Percentiles rank a stretch among this genome's conserved stretches.
phyloP scores from a whole-genome alignment of 92 coral and sea anemone species.

The Umimayanthus kanabou region DNA sequence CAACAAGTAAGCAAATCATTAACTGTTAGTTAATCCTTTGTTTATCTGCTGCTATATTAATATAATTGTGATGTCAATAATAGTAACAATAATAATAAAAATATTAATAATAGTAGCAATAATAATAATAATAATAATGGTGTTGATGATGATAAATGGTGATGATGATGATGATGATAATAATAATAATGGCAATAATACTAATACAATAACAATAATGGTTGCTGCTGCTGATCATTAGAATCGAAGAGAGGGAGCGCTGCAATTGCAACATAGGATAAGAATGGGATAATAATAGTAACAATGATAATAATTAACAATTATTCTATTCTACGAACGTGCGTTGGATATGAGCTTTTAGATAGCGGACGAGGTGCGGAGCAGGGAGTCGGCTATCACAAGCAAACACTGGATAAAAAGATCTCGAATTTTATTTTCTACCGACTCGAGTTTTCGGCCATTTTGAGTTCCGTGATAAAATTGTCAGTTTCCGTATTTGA shows the following conservation, averaged over 20 bases:
- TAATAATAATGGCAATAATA: not conserved
- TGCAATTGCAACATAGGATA: no score
- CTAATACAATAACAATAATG: not conserved
- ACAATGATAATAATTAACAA: not conserved
- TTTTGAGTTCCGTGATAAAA: no score
- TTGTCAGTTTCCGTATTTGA: no score
- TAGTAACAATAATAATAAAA: not conserved
- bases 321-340: not conserved
- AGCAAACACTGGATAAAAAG: no score
- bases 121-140: not conserved
- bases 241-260: no score
- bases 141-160: not conserved
- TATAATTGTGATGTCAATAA: not conserved
- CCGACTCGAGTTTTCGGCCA: no score
- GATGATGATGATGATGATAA: not conserved
- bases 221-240: no score
- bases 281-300: no score
- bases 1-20: constrained; percentile 54
- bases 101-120: not conserved
- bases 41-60: no score
- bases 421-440: no score
- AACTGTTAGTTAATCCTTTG: not conserved
- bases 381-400: no score
- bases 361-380: no score
- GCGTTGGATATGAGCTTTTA: not conserved